Evolutionary conservation across 2,888 invertebrate species (phyloP).

Genomic region (Bruchidius siliquastri): DNA sequence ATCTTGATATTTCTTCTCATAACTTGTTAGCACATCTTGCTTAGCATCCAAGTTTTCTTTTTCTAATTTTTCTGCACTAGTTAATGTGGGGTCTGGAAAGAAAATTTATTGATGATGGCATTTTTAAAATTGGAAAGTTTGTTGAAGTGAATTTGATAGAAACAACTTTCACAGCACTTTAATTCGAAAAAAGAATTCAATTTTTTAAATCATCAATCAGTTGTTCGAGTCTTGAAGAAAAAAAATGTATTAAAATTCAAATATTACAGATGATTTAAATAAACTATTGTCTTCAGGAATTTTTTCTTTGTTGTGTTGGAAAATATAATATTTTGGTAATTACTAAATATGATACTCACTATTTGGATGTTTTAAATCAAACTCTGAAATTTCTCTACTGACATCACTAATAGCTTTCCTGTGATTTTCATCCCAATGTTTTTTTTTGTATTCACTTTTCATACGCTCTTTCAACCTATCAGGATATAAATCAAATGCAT

Average conservation of each 20-base stretch:
- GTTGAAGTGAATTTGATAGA: constrained; percentile 4
- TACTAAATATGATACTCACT: constrained; percentile 1
- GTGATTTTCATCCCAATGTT: constrained; percentile 80
- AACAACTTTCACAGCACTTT: not conserved
- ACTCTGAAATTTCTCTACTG: constrained; percentile 67
- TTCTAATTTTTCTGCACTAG: constrained; percentile 67
- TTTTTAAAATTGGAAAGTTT: not conserved
- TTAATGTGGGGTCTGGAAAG: constrained; percentile 15
- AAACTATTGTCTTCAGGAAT: too few species aligned
- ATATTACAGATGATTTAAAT: too few species aligned
- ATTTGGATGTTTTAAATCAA: constrained; percentile 53
- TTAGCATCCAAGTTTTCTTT: constrained; percentile 88
- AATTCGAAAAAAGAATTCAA: not conserved
- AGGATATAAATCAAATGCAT: constrained; percentile 83
- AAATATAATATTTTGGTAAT: too few species aligned
- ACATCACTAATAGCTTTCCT: constrained; percentile 75
- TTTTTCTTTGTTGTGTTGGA: too few species aligned
- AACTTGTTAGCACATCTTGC: constrained; percentile 72
- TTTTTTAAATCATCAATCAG: not conserved
- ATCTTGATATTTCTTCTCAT: constrained; percentile 86
- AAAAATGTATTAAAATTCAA: too few species aligned
- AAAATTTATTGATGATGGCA: too few species aligned
- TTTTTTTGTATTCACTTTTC: constrained; percentile 66
- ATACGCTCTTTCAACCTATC: constrained; percentile 77
- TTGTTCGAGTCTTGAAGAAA: too few species aligned